A percentile compares a stretch with the other conserved stretches of the same genome.
Conservation (phyloP, 2,888 invertebrate species). For the Linnaemya tessellans region DNA sequence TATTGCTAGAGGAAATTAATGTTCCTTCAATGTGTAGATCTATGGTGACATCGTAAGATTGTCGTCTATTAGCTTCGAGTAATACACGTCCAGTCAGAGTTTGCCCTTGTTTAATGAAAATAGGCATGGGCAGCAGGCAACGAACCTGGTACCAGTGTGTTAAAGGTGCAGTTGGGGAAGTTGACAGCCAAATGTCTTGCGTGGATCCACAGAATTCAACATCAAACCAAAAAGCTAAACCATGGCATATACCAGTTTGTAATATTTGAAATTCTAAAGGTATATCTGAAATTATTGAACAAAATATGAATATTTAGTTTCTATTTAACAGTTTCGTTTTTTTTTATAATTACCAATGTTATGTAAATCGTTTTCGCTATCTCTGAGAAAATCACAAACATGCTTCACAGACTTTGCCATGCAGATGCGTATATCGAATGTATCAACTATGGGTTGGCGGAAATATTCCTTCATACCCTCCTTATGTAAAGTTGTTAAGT, state of each 20-base stretch:
- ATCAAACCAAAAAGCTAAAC: constrained; percentile 99
- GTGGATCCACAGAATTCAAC: constrained; percentile 96
- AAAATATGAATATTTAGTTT: neutral
- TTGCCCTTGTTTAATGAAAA: constrained; percentile 97
- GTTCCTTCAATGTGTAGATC: constrained; percentile 96
- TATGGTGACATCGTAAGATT: constrained; percentile 99
- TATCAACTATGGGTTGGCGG: constrained; percentile 98
- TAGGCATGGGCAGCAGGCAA: constrained; percentile 95
- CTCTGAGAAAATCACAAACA: constrained; percentile 96
- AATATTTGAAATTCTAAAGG: constrained; percentile 96
- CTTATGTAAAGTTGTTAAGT: constrained; percentile 94
- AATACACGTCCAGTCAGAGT: constrained; percentile 93
- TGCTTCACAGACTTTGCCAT: constrained; percentile 97
- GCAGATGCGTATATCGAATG: constrained; percentile 98
- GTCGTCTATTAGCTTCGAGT: constrained; percentile 96
- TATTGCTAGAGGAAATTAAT: constrained; percentile 92
- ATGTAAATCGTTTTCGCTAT: constrained; percentile 96
- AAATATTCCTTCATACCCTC: constrained; percentile 99
- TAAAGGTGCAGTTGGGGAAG: constrained; percentile 97
- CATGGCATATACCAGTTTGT: constrained; percentile 97
- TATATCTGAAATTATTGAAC: constrained; percentile 86
- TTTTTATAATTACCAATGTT: constrained; percentile 86
- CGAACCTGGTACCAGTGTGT: constrained; percentile 99
- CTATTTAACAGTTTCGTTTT: neutral
- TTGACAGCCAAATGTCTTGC: constrained; percentile 97